These are phyloP conservation scores for Bombus terrestris DNA, from an alignment of 1,140 invertebrate genomes.

Conservation along the genomic window DNA sequence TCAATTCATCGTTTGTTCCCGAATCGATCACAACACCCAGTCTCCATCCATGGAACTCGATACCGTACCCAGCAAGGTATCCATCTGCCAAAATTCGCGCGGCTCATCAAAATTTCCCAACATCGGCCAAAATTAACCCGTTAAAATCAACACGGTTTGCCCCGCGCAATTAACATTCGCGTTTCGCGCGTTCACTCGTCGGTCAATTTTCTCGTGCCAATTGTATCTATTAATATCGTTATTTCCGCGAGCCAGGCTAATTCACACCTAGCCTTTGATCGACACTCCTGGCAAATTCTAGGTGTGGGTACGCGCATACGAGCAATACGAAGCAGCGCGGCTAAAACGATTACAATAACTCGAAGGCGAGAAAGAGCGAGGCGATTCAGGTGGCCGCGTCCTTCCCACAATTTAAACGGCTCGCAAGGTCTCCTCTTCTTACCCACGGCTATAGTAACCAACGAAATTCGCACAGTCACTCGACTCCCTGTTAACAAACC, in stretches of 20 bases:
- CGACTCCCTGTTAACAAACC: conserved; percentile 61
- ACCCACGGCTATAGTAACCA: conserved; percentile 7
- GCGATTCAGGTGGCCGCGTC: background rate
- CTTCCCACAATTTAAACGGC: conserved; percentile 60
- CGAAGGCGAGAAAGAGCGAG: conserved; percentile 10
- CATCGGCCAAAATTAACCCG: background rate
- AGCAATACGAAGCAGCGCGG: background rate
- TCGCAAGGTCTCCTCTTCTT: conserved; percentile 4
- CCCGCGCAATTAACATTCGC: background rate
- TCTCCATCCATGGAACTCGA: background rate
- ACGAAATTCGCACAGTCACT: conserved; percentile 60
- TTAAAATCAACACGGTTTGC: background rate
- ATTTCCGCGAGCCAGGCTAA: background rate
- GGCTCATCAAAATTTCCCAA: background rate
- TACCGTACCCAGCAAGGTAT: background rate
- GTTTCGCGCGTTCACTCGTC: background rate
- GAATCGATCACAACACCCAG: background rate
- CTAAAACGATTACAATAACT: conserved; percentile 33
- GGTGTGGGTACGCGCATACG: too few relatives aligned
- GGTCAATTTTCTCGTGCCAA: background rate
- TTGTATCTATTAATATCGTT: background rate
- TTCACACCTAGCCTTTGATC: background rate
- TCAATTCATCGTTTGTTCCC: conserved; percentile 22
- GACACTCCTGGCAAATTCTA: background rate
- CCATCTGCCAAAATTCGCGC: background rate